Percentiles rank a stretch among this genome's conserved stretches.
phyloP scores from a whole-genome alignment of 2,113 vertebrate genomes.

The Sturnus vulgaris region DNA sequence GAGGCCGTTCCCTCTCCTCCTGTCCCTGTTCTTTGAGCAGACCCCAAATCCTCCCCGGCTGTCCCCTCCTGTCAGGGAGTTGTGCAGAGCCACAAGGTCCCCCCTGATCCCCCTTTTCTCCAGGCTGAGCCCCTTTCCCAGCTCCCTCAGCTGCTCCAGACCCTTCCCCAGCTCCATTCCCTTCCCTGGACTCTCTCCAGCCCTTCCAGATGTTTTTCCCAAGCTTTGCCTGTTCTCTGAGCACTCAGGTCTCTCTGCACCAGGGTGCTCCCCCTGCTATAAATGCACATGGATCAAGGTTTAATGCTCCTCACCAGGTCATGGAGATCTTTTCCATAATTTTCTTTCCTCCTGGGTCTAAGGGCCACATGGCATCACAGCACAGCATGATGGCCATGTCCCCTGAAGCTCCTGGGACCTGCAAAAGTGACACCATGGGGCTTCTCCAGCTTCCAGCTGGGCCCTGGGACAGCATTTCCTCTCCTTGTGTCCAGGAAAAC shows the following conservation, averaged over 20 bases:
- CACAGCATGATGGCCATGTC: fast-evolving
- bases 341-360: neutral
- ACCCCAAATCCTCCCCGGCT: neutral
- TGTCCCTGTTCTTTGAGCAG: neutral
- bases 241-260: neutral
- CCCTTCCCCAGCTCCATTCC: neutral
- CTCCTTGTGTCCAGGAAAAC: neutral
- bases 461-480: fast-evolving
- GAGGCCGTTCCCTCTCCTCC: neutral
- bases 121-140: neutral
- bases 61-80: neutral
- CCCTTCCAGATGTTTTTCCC: neutral
- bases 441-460: neutral
- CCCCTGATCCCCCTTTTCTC: neutral
- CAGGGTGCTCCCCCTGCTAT: neutral
- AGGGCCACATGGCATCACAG: fast-evolving
- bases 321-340: neutral
- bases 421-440: neutral
- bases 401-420: neutral
- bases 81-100: neutral
- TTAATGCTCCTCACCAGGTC: neutral
- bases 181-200: neutral
- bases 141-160: neutral
- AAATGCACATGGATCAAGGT: neutral
- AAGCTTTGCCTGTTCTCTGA: neutral